Conservation (phyloP, 1,140 invertebrate species). For the Drosophila ficusphila region DNA sequence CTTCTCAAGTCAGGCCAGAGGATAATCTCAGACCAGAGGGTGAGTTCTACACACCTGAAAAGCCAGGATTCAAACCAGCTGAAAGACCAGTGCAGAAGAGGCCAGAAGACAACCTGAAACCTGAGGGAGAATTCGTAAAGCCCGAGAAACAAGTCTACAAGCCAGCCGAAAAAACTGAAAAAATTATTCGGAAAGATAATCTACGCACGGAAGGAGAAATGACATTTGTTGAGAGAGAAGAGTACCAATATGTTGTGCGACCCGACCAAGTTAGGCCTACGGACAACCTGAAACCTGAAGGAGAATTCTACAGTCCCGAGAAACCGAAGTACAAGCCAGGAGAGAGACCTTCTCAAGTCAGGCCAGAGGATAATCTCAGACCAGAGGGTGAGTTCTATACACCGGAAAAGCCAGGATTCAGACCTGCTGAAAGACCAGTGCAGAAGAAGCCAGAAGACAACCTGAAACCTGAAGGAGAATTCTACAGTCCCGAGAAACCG, state of each 20-base stretch:
- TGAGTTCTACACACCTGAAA: not conserved
- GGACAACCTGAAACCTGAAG: too few relatives aligned
- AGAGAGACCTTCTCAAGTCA: too few relatives aligned
- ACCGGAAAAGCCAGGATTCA: constrained; percentile 80
- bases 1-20: not conserved
- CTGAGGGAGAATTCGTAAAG: too few relatives aligned
- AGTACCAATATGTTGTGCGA: too few relatives aligned
- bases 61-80: not conserved
- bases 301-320: too few relatives aligned
- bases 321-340: too few relatives aligned
- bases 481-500: constrained; percentile 84
- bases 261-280: too few relatives aligned
- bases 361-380: too few relatives aligned
- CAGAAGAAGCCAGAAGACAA: constrained; percentile 64
- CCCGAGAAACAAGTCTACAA: too few relatives aligned
- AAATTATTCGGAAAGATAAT: too few relatives aligned
- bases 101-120: not conserved
- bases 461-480: constrained; percentile 86
- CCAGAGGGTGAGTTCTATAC: constrained; percentile 68
- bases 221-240: too few relatives aligned
- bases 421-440: constrained; percentile 70
- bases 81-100: not conserved
- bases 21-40: not conserved
- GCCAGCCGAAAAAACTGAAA: too few relatives aligned
- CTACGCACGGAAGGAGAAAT: not conserved